Percentiles rank a stretch among this genome's conserved stretches.
phyloP scores from a whole-genome alignment of 2,113 vertebrate species.

The Cairina moschata region DNA sequence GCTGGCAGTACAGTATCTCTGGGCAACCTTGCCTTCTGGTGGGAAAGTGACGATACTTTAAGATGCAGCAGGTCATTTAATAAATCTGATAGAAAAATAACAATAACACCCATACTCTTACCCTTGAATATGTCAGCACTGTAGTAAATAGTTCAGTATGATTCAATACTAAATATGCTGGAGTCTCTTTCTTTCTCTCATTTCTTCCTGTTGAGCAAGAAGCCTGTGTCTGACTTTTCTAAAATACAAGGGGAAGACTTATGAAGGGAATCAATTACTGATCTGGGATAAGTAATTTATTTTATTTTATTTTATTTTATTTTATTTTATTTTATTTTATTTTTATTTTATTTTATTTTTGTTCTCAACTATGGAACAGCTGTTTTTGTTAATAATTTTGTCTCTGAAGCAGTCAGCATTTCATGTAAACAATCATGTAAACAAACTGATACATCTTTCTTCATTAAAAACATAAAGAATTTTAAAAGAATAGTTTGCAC shows the following conservation, averaged over 20 bases:
- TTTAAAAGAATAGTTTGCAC: neutral
- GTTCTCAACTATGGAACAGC: neutral
- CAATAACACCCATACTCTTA: neutral
- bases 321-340: too few relatives aligned
- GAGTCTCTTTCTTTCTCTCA: neutral
- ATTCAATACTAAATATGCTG: neutral
- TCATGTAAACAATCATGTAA: neutral
- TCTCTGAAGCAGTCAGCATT: neutral
- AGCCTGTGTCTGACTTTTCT: neutral
- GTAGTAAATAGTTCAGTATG: neutral
- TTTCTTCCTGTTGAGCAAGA: neutral
- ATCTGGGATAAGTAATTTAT: neutral
- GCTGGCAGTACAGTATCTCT: too few relatives aligned
- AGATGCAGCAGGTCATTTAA: neutral
- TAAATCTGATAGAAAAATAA: neutral
- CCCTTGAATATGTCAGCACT: neutral
- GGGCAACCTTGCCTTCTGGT: accelerated
- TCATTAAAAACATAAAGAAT: neutral
- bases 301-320: too few relatives aligned
- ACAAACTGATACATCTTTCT: accelerated
- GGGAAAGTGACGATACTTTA: neutral
- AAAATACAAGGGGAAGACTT: neutral
- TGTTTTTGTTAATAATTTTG: neutral
- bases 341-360: too few relatives aligned
- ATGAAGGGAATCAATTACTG: neutral